phyloP scores from a whole-genome alignment of 2,888 invertebrate genomes.

The Seira musarum region DNA sequence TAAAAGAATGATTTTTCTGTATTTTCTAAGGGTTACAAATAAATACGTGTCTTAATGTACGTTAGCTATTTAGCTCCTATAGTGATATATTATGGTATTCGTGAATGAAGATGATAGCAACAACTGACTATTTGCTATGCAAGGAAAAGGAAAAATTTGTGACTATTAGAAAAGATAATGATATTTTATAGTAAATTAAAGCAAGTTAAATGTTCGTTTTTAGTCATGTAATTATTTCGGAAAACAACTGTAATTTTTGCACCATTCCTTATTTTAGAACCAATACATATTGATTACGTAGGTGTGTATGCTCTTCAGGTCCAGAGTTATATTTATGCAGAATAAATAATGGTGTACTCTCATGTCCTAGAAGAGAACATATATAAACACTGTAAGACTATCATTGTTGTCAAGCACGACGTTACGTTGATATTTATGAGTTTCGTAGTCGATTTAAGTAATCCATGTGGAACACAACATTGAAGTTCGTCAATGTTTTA shows the following conservation, averaged over 20 bases:
- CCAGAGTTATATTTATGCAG: too few species aligned
- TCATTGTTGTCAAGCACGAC: too few species aligned
- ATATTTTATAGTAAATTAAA: constrained; percentile 13
- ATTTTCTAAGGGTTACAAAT: neutral
- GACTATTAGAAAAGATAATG: neutral
- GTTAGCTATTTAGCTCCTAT: constrained; percentile 4
- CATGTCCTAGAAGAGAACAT: too few species aligned
- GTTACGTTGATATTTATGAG: too few species aligned
- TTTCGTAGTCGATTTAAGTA: too few species aligned
- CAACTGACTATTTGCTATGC: constrained; percentile 19
- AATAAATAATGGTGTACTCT: too few species aligned
- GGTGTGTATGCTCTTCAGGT: too few species aligned
- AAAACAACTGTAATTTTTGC: constrained; percentile 46
- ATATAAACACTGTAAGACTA: too few species aligned
- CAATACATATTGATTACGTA: too few species aligned
- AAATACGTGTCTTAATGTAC: neutral
- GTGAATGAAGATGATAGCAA: neutral
- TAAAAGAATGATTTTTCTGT: neutral
- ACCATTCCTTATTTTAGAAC: constrained; percentile 51
- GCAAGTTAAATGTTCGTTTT: constrained; percentile 1
- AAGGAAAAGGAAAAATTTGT: neutral
- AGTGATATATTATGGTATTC: constrained; percentile 15
- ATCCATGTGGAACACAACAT: too few species aligned
- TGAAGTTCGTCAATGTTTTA: too few species aligned
- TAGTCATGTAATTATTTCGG: constrained; percentile 11